Base-by-base conservation (phyloP, 2,113 vertebrate species). In the Chlorodrepanis virens region DNA sequence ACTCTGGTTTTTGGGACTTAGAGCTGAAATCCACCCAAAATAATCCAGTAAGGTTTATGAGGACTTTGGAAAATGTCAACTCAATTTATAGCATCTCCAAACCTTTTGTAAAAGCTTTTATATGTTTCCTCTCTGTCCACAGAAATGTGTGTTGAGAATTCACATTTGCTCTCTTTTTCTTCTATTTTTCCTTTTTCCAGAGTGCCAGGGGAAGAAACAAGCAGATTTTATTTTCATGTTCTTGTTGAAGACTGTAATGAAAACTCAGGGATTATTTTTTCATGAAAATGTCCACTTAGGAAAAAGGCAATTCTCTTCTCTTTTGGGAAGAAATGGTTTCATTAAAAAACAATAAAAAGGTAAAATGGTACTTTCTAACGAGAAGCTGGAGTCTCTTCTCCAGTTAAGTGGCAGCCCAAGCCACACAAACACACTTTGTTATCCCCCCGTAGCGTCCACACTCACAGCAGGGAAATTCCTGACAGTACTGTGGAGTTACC, bases 281-380 rank as follows among this genome's bases (percentile, higher is more conserved):
- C 84, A 85, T 91, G 35, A 94, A 87, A 84, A 87, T 8, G 15
- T n/a, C 89, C 52, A 39, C 77, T 96, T 91, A 91, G 80, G 76
- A 87, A 74, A 74, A 74, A 87, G 54, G 37, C 63, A 83, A 72
- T 83, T 87, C 40, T 31, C 40, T 63, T 67, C 33, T 67, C 61
- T 90, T 92, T 45, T 1, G 12, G 59, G 76, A 85, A 86, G 52
- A 87, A 88, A 81, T n/a, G 9, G 64, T 89, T 94, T 80, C 59
- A 80, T 86, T 93, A 82, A 75, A 90, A 87, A 81, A 54, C 29
- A 57, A 47, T 75, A 63, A 78, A 83, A 87, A 59, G 49, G 24
- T 84, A 75, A 82, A 87, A 92, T 47, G 23, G 31, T 40, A 9
- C 70, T 87, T 84, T 78, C 45, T 52, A 76, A 81, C 19, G 14